These are phyloP conservation scores for Diploptera punctata DNA, from an alignment of 2,888 invertebrate genomes.

Conservation along the genomic window DNA sequence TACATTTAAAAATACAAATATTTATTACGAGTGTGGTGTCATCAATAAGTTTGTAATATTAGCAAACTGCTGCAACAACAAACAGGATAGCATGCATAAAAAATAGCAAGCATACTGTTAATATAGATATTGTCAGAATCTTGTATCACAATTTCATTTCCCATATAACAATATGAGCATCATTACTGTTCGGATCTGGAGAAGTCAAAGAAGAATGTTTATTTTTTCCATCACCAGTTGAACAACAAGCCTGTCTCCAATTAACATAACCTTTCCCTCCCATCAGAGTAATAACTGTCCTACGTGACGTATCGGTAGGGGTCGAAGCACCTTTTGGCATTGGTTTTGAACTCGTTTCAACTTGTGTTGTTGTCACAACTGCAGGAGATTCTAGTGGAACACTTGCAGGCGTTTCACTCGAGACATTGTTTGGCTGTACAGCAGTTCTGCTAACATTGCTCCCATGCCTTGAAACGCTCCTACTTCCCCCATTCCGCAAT, in stretches of 20 bases:
- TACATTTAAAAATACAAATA: no score
- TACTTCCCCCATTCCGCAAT: conserved; percentile 55
- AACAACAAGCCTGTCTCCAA: conserved; percentile 77
- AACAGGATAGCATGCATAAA: background rate
- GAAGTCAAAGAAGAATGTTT: conserved; percentile 34
- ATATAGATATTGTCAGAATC: background rate
- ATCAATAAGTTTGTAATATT: background rate
- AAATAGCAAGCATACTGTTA: background rate
- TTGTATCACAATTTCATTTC: conserved; percentile 77
- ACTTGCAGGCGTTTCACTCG: conserved; percentile 6
- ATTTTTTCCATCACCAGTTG: conserved; percentile 57
- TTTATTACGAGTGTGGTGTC: no score
- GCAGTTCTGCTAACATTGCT: conserved; percentile 27
- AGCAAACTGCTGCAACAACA: background rate
- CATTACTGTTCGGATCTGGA: conserved; percentile 76
- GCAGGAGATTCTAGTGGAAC: background rate
- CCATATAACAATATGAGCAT: conserved; percentile 91
- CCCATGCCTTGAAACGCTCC: conserved; percentile 27
- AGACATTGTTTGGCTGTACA: background rate
- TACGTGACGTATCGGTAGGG: conserved; percentile 56
- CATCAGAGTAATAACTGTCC: conserved; percentile 84
- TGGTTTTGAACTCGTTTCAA: conserved; percentile 13
- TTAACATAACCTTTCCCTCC: conserved; percentile 90
- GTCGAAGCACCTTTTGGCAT: conserved; percentile 12
- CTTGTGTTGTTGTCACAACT: background rate